phyloP scores from a whole-genome alignment of 2,888 invertebrate species.

The Nebria brevicollis region DNA sequence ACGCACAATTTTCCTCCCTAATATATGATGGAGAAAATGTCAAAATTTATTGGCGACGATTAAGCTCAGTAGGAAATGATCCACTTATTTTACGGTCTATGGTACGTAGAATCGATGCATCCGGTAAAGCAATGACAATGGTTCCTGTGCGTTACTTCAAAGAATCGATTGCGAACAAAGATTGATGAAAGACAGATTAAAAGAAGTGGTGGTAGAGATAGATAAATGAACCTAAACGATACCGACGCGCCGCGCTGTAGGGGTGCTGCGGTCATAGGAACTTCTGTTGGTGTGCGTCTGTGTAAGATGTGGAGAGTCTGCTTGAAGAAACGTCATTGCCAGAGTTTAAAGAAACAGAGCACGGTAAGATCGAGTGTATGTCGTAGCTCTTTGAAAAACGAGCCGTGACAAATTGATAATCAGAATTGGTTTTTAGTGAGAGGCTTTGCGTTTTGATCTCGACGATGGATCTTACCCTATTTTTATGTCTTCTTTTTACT shows the following conservation, averaged over 20 bases:
- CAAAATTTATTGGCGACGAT: no score
- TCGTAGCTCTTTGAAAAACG: conserved; percentile 19
- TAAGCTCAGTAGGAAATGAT: neutral
- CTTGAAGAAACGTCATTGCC: conserved; percentile 25
- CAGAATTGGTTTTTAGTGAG: conserved; percentile 23
- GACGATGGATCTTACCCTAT: neutral
- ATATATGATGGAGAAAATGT: no score
- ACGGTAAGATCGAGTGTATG: conserved; percentile 10
- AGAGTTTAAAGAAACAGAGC: conserved; percentile 43
- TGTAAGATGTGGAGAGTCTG: neutral
- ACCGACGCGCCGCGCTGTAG: conserved; percentile 24
- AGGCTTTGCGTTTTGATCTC: neutral
- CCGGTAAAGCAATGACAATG: conserved; percentile 18
- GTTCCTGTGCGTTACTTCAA: neutral
- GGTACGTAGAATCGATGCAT: conserved; percentile 25
- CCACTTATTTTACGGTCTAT: neutral
- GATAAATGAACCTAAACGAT: conserved; percentile 44
- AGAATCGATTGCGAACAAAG: conserved; percentile 42
- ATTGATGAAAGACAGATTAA: conserved; percentile 42
- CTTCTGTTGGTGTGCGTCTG: conserved; percentile 2
- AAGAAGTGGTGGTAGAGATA: conserved; percentile 43
- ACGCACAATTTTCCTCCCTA: no score
- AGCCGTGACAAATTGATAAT: conserved; percentile 41
- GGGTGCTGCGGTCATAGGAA: neutral
- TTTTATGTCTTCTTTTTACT: neutral